Conservation (phyloP, 2,113 vertebrate genomes). For the Microcebus lehilahytsara region DNA sequence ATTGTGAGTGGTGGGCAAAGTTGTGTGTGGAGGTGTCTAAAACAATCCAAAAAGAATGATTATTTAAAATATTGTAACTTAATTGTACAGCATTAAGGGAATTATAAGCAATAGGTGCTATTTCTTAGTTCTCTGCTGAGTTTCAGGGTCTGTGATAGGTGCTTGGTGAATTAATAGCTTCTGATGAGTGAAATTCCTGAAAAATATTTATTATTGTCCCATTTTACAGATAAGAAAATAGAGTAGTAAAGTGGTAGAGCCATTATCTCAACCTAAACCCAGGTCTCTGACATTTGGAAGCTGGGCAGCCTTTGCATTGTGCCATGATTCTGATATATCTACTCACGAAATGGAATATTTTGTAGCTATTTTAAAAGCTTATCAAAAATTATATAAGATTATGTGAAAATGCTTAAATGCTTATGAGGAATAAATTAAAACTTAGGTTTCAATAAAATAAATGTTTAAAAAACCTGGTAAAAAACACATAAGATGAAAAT, state of each 20-base stretch:
- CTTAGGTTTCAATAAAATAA: neutral
- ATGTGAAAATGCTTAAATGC: conserved; percentile 28
- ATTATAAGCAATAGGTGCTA: neutral
- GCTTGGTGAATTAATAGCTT: neutral
- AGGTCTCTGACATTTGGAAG: neutral
- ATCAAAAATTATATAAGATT: neutral
- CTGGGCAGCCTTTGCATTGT: neutral
- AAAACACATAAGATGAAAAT: neutral
- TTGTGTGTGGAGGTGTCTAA: neutral
- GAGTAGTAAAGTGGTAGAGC: neutral
- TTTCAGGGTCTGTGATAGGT: neutral
- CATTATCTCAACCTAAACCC: too few relatives aligned
- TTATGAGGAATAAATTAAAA: neutral
- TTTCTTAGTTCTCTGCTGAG: neutral
- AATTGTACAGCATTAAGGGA: neutral
- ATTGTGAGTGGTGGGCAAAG: neutral
- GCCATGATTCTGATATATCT: neutral
- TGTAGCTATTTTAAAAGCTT: neutral
- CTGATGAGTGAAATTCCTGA: neutral
- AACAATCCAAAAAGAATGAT: neutral
- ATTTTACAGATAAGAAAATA: neutral
- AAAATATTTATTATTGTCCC: neutral
- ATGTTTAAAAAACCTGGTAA: neutral
- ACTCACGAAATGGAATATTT: neutral
- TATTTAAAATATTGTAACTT: neutral